Evolutionary conservation across 2,113 vertebrate genomes (phyloP).

Genomic region (Bettongia penicillata): DNA sequence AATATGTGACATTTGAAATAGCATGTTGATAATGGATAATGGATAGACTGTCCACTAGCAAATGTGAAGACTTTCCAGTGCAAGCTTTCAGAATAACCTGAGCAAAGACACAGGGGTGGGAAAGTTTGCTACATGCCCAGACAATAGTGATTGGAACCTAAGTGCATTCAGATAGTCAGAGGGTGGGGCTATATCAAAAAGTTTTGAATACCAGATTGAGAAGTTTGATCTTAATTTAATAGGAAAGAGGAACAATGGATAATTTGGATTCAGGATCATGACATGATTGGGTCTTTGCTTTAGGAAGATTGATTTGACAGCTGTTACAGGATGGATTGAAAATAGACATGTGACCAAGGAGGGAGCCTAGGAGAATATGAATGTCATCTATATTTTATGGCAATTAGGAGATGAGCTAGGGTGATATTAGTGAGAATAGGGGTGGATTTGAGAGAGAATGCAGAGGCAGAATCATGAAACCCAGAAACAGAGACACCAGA

Average conservation of each 20-base stretch:
- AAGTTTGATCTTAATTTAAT: neutral
- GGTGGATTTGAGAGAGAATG: neutral
- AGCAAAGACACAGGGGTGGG: neutral
- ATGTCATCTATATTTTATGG: neutral
- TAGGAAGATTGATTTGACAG: neutral
- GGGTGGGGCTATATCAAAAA: neutral
- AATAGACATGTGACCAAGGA: neutral
- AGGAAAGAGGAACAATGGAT: neutral
- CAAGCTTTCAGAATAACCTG: neutral
- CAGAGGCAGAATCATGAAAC: neutral
- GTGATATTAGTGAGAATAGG: neutral
- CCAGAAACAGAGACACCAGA: neutral
- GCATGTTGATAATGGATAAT: neutral
- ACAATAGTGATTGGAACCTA: neutral
- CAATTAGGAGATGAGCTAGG: neutral
- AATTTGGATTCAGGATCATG: neutral
- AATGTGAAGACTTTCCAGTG: neutral
- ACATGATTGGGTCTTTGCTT: neutral
- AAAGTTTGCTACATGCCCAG: neutral
- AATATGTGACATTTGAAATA: neutral
- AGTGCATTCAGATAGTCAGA: neutral
- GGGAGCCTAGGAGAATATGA: neutral
- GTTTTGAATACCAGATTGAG: neutral
- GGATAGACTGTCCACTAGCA: neutral
- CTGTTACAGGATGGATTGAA: neutral